Base-by-base conservation (phyloP, 2,113 vertebrate species). In the Procavia capensis region DNA sequence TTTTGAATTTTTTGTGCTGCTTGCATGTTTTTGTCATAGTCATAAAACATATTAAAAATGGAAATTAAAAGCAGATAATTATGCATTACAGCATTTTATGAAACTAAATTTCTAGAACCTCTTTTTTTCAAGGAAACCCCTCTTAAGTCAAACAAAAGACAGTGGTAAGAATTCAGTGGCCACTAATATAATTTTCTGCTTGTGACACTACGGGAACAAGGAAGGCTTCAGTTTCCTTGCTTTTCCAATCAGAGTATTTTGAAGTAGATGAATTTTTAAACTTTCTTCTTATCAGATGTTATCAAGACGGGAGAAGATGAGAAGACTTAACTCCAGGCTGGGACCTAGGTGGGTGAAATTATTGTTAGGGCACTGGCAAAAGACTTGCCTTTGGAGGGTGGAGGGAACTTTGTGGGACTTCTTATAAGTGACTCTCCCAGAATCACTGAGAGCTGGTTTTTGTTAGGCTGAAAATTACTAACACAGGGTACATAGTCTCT, bases 21-120 rank as follows among this genome's bases (percentile, higher is more conserved):
- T 94, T 88, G 66, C 9, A 24, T 74, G 66, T 10, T 50, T 94
- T 92, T 95, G 54, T 92, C 5, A 84, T 59, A 50, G 34, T 94
- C 45, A 59, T 45, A 80, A 92, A 20, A 76, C 3, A 39, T 41
- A 45, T 82, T 85, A 59, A 91, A 95, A 76, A 93, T 41, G 31
- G 27, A 95, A 93, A 74, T 88, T 63, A 19, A 93, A 84, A 41
- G 59, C 22, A 63, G 70, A 61, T 76, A 50, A 81, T 80, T 63
- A 63, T 54, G 31, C 41, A 70, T 63, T 43, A 6, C 4, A 54
- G 17, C 10, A 4, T 43, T 96, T 87, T 84, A 79, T 39, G 27
- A 90, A 87, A 80, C 34, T 70, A 84, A 87, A 84, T 68, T 75
- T 63, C 25, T n/a, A 94, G 80, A 87, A 59, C 11, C 27, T 50